Evolutionary conservation across 2,113 vertebrate species (phyloP).

Genomic region (Phycodurus eques): DNA sequence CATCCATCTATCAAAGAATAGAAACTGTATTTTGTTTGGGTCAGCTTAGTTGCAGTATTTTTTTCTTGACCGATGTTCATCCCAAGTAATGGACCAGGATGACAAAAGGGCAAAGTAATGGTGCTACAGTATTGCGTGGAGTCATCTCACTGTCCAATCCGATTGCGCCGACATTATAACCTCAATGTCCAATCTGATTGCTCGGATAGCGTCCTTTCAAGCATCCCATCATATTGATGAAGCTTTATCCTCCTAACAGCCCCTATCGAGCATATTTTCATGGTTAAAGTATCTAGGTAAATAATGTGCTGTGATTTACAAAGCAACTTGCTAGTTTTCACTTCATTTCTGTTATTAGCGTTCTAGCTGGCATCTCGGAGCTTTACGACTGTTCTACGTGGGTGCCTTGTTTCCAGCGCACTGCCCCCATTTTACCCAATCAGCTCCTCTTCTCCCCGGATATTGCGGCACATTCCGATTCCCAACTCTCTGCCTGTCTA

Average conservation of each 20-base stretch:
- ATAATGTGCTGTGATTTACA: neutral
- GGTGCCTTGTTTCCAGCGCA: neutral
- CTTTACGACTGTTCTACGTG: neutral
- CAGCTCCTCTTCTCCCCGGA: constrained; percentile 28
- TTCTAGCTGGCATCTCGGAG: neutral
- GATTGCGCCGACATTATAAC: too few relatives aligned
- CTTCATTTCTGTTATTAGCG: neutral
- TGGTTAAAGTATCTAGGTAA: too few relatives aligned
- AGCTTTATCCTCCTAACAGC: too few relatives aligned
- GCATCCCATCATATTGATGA: neutral
- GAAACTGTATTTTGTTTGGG: neutral
- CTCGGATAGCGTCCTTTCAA: neutral
- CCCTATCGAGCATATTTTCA: too few relatives aligned
- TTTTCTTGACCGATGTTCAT: neutral
- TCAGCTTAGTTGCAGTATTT: neutral
- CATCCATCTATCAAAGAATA: neutral
- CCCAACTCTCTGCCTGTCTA: constrained; percentile 30
- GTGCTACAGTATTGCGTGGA: neutral
- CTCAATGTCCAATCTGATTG: too few relatives aligned
- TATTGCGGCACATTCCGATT: constrained; percentile 33
- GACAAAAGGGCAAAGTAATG: neutral
- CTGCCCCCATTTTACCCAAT: constrained; percentile 19
- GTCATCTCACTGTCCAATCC: too few relatives aligned
- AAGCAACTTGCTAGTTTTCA: neutral
- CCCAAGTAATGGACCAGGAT: neutral